A percentile compares a stretch with the other conserved stretches of the same genome.
These are phyloP conservation scores for Psittacus erithacus DNA, from an alignment of 2,113 vertebrate genomes.

Conservation along the genomic window DNA sequence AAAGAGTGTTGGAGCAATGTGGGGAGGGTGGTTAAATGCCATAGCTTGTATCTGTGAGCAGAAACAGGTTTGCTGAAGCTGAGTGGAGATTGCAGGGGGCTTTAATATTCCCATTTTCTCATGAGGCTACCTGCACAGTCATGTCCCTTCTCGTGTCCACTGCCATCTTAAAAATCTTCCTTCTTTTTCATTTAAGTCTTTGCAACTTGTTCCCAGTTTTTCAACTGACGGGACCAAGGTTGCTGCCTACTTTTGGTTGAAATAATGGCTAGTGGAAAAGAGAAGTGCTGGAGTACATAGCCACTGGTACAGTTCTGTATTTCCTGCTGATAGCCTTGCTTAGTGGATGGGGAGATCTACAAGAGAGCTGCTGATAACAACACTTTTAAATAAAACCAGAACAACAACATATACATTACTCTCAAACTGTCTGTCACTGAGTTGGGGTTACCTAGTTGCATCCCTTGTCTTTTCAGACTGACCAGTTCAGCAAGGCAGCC, in stretches of 20 bases:
- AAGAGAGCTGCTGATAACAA: neutral
- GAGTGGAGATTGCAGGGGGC: neutral
- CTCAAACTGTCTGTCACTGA: neutral
- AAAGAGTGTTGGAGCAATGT: neutral
- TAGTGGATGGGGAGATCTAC: neutral
- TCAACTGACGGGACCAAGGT: neutral
- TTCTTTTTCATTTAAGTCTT: neutral
- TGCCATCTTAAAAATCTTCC: neutral
- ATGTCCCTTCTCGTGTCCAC: accelerated
- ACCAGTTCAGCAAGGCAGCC: neutral
- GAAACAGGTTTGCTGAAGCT: neutral
- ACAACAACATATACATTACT: neutral
- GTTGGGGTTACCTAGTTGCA: neutral
- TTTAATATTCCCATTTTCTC: neutral
- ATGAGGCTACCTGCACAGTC: neutral
- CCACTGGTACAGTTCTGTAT: neutral
- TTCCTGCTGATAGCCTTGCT: neutral
- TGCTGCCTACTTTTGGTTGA: neutral
- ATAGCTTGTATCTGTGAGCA: neutral
- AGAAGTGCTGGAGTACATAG: neutral
- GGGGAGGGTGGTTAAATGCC: neutral
- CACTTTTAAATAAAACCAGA: neutral
- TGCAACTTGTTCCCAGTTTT: neutral
- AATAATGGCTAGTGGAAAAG: neutral
- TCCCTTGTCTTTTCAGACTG: neutral